phyloP scores from a whole-genome alignment of 2,888 invertebrate species.

The Norana najaformis region DNA sequence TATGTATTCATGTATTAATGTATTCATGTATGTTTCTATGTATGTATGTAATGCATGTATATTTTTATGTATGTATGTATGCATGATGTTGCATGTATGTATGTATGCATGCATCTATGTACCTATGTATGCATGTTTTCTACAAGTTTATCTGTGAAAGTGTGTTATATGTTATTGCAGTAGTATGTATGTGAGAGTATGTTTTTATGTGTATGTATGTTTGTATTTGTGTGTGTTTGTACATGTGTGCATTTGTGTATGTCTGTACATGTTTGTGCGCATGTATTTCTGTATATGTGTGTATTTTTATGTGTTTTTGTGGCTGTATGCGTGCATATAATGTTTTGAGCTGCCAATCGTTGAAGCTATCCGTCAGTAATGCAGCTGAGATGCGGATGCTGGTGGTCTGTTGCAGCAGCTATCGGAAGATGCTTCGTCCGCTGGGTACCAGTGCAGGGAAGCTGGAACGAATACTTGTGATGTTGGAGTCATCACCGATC shows the following conservation, averaged over 20 bases:
- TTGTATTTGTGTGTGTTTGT: neutral
- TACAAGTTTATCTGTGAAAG: too few species aligned
- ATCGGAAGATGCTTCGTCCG: neutral
- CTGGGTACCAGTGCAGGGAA: constrained; percentile 19
- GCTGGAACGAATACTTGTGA: constrained; percentile 64
- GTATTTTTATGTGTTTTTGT: neutral
- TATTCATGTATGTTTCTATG: too few species aligned
- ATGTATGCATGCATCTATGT: too few species aligned
- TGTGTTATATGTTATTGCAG: too few species aligned
- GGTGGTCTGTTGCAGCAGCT: neutral
- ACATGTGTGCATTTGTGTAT: too few species aligned
- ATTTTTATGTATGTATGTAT: too few species aligned
- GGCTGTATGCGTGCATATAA: neutral
- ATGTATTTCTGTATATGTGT: neutral
- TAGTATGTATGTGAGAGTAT: neutral
- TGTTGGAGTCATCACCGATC: constrained; percentile 92
- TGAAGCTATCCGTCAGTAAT: neutral
- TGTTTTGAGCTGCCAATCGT: neutral
- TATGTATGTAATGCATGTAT: too few species aligned
- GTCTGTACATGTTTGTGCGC: neutral
- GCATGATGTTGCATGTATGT: too few species aligned
- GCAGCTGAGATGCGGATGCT: neutral
- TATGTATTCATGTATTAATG: too few species aligned
- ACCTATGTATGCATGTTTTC: too few species aligned
- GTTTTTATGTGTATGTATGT: neutral